Percentiles rank a stretch among this genome's conserved stretches.
These are phyloP conservation scores for Papilio protenor DNA, from an alignment of 2,888 invertebrate species.

Conservation along the genomic window DNA sequence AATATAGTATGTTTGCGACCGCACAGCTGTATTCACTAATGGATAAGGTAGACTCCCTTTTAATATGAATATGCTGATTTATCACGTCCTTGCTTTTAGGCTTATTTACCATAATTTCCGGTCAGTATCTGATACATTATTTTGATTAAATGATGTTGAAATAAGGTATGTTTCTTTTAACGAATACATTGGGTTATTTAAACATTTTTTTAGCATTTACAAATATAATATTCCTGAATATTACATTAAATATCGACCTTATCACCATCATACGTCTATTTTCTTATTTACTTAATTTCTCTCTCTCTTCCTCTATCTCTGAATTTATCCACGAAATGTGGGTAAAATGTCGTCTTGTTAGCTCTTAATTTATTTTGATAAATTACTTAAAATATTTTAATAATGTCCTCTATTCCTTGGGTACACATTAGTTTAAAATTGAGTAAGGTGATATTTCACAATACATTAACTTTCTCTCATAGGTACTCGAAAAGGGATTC, in stretches of 20 bases:
- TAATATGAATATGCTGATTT: constrained; percentile 81
- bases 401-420: constrained; percentile 10
- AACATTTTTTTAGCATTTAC: background rate
- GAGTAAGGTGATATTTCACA: constrained; percentile 56
- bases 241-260: background rate
- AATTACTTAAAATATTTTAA: background rate
- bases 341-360: no score
- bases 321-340: no score
- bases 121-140: constrained; percentile 73
- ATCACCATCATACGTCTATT: no score
- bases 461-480: constrained; percentile 54
- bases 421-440: constrained; percentile 47
- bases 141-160: constrained; percentile 64
- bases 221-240: no score
- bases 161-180: constrained; percentile 44
- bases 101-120: constrained; percentile 80
- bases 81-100: constrained; percentile 73
- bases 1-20: constrained; percentile 69
- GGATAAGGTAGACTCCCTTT: constrained; percentile 70
- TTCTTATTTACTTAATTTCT: no score
- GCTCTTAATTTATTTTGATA: background rate
- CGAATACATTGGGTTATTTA: no score
- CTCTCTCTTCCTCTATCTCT: no score
- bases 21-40: constrained; percentile 73
- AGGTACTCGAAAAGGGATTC: constrained; percentile 66